Base-by-base conservation (phyloP, 2,113 vertebrate genomes). In the Macaca mulatta region DNA sequence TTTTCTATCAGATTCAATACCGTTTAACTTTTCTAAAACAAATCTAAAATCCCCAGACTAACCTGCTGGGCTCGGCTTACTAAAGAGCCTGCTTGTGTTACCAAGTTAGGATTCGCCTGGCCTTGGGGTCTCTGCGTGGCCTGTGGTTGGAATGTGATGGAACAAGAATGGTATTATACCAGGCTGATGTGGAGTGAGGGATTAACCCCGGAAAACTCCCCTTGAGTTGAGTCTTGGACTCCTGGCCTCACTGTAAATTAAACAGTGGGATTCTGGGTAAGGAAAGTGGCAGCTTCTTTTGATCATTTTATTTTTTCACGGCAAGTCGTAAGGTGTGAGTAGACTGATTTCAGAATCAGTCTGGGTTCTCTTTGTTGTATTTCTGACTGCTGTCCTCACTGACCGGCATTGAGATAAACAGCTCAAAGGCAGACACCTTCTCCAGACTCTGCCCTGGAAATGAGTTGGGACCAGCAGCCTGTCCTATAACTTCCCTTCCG, bases 21-120 rank as follows among this genome's bases (percentile, higher is more conserved):
- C 40, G 3, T 94, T 69, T 82, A 59, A 35, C 89, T 96, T 94
- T 96, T 78, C 95, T 94, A 43, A 93, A 89, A 89, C 87, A 81
- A 90, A 95, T 64, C 79, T 57, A 5, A 79, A 92, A 48, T 96
- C 72, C 95, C 94, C 81, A 90, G 93, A 9, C 86, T 70, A 48
- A 20, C 22, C 69, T 50, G 67, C 48, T 43, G 9, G 35, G 77
- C 45, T 90, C 27, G 5, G 75, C 89, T 93, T 72, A 23, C 43
- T 61, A 16, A 86, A 69, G 78, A 89, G 48, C 67, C 67, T 61
- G 6, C 89, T 93, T 80, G 67, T 97, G 85, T 90, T 40, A 78
- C 77, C 18, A 5, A 55, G 67, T 67, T 12, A 4, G 74, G 61
- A 9, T 90, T 70, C 75, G 8, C 27, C 72, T 74, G 84, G 72